Base-by-base conservation (phyloP, 2,888 invertebrate species). In the Teleogryllus oceanicus region DNA sequence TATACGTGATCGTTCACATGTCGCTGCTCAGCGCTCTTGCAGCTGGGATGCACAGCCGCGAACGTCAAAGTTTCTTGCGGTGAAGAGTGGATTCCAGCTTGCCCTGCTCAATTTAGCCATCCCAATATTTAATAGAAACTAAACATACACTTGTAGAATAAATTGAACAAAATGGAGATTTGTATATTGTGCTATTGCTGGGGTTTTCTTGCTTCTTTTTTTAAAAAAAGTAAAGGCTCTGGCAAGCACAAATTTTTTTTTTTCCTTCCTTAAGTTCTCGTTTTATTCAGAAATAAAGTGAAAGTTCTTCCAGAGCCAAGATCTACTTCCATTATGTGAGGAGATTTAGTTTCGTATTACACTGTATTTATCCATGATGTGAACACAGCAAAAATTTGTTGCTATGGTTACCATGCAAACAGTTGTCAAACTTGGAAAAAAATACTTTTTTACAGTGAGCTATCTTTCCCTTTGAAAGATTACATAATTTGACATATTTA, bases 1-100 rank as follows among this genome's bases (percentile, higher is more conserved):
- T 82, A 77, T 75, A 51, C 81, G 81, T 81, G 79, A 50, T 78
- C 49, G 76, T 50, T 75, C 74, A 50, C 80, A 80, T 77, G 24
- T 62, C 62, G 62, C 62, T n/a, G 62, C n/a, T 62, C 62, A 62
- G 62, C 62, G 62, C 62, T 62, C 62, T n/a, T 62, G 62, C 62
- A 62, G 62, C 62, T 62, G 62, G n/a, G 62, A 62, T 62, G 62
- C 62, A 8, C 16, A 4, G 62, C 62, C 62, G 62, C 62, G 62
- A 62, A 62, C 62, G n/a, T n/a, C 62, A 62, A 62, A 62, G 62
- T n/a, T 62, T 62, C 62, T 62, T 62, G 62, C 62, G 16, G 13
- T 13, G n/a, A n/a, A 62, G 62, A 13, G 62, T 62, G 62, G n/a
- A 62, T 62, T 62, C 13, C 62, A 62, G 62, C 62, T 16, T 4